Conservation (phyloP, 2,888 invertebrate species). For the Ischnura elegans region DNA sequence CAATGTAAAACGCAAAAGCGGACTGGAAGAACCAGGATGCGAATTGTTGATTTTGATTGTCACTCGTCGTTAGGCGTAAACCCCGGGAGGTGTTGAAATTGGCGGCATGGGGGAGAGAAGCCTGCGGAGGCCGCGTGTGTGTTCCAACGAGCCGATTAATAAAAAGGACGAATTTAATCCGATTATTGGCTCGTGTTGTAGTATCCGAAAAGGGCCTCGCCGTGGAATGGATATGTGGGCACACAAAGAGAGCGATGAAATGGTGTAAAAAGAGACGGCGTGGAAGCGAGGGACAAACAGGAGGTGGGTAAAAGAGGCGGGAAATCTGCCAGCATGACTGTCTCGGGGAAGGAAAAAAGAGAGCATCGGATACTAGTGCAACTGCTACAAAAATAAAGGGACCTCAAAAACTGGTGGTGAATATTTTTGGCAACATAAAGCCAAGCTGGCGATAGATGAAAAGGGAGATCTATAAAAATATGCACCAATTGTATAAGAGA, state of each 20-base stretch:
- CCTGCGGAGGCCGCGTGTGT: slow-evolving; percentile 29
- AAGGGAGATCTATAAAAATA: not conserved
- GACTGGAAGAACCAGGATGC: slow-evolving; percentile 65
- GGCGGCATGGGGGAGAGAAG: slow-evolving; percentile 37
- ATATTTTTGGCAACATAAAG: no score
- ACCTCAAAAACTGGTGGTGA: no score
- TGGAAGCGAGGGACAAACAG: not conserved
- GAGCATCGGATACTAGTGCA: no score
- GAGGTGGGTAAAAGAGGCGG: not conserved
- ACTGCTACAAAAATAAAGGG: no score
- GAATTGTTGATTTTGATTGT: slow-evolving; percentile 67
- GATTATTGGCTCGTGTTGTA: slow-evolving; percentile 63
- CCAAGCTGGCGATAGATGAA: not conserved
- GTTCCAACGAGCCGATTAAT: slow-evolving; percentile 65
- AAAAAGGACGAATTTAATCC: slow-evolving; percentile 66
- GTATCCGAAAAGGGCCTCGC: slow-evolving; percentile 54
- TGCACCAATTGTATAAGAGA: not conserved
- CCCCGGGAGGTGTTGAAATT: slow-evolving; percentile 66
- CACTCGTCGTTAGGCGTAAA: slow-evolving; percentile 64
- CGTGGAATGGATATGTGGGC: not conserved
- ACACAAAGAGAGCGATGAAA: not conserved
- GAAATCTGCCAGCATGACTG: not conserved
- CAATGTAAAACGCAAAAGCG: slow-evolving; percentile 67
- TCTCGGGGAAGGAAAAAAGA: not conserved
- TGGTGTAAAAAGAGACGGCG: not conserved